A percentile compares a stretch with the other conserved stretches of the same genome.
Evolutionary conservation across 2,113 vertebrate species (phyloP).

Genomic region (Recurvirostra avosetta): DNA sequence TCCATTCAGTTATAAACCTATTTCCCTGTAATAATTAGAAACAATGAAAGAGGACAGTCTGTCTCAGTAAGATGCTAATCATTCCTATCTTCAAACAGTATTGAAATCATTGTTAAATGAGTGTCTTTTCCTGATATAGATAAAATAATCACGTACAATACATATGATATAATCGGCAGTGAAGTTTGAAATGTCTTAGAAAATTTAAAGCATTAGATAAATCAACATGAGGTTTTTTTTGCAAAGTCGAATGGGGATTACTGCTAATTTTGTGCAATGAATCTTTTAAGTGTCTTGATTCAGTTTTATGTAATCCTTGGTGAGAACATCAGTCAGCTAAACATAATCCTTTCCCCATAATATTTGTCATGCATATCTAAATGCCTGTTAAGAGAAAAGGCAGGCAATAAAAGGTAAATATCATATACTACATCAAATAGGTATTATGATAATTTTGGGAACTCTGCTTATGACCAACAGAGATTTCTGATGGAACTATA

Average conservation of each 20-base stretch:
- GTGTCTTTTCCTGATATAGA: background rate
- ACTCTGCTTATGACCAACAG: background rate
- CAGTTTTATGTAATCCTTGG: background rate
- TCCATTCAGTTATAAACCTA: background rate
- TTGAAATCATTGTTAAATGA: background rate
- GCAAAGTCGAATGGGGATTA: background rate
- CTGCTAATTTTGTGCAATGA: background rate
- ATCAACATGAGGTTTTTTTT: background rate
- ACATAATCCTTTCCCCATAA: background rate
- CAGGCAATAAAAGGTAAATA: background rate
- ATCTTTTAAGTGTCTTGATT: background rate
- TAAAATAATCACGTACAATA: background rate
- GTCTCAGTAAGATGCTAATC: background rate
- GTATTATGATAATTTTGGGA: background rate
- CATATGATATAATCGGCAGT: background rate
- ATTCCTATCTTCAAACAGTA: background rate
- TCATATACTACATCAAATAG: background rate
- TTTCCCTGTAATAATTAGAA: background rate
- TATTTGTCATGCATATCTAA: constrained; percentile 3
- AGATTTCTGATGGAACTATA: background rate
- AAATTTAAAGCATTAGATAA: background rate
- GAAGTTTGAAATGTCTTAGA: background rate
- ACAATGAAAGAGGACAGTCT: background rate
- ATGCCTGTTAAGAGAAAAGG: background rate
- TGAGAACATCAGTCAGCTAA: background rate